Evolutionary conservation across 2,797 vertebrate species (phyloP), one percentile per base, ranked within the genome.

Genomic region (Avahi laniger): DNA sequence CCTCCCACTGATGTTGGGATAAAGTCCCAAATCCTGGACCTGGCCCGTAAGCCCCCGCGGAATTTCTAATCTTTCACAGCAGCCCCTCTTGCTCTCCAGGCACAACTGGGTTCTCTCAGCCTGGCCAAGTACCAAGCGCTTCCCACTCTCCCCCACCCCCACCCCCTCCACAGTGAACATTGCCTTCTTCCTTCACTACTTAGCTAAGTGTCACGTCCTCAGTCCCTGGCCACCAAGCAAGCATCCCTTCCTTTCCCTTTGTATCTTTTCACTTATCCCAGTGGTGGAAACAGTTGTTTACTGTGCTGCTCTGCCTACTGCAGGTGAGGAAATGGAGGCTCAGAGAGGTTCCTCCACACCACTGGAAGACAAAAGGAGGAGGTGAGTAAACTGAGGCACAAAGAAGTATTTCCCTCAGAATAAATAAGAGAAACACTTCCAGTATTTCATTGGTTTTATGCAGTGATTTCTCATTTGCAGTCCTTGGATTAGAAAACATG

Each of bases 401-500:
- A n/a, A 79, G n/a, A 92, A 69, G 5, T 33, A 75, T 67, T 80
- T 87, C 35, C 28, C 38, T 13, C n/a, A 79, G 43, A 87, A 57
- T 78, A 78, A 76, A 67, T 20, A 92, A 89, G 76, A 75, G 48
- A 75, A 94, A 63, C 0, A 6, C 33, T 65, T 83, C 46, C 5
- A 33, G 17, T 50, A 28, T 82, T 93, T 70, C 52, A 52, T 50
- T 93, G 35, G 54, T 93, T 84, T 93, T 76, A 50, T 84, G 63
- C 28, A 48, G 11, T 69, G 48, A 93, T 75, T 89, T 92, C 24
- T 76, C 67, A 30, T 35, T 67, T 65, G 33, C 3, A 22, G 15
- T 43, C 10, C 14, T 41, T 73, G 2, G 52, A 69, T 86, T 72
- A 57, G 50, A 67, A 86, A 91, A 61, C 22, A 35, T 17, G 4